These are phyloP conservation scores for Philotrypesis tridentata DNA, from an alignment of 1,140 invertebrate species.

Conservation along the genomic window DNA sequence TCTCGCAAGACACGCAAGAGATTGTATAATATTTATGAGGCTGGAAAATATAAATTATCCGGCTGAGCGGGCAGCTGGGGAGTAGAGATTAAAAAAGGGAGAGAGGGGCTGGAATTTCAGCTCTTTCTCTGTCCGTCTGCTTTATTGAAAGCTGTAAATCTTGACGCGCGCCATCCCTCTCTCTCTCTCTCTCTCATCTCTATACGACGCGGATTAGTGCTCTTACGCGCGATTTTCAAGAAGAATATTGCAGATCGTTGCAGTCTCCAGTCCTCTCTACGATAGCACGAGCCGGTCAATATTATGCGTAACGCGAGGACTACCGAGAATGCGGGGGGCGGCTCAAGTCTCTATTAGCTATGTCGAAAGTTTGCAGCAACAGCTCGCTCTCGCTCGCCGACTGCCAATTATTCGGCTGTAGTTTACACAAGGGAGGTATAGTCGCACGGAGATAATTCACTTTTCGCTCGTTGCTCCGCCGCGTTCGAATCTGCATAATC, in stretches of 20 bases:
- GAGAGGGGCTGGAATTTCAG: background rate
- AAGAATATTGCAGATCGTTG: no score
- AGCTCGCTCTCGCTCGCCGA: background rate
- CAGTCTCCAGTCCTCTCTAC: no score
- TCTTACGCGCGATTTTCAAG: no score
- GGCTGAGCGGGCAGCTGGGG: background rate
- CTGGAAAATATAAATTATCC: background rate
- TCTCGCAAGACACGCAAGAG: no score
- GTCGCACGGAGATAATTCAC: background rate
- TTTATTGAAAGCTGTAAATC: constrained; percentile 44
- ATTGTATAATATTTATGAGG: background rate
- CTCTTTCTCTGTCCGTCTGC: background rate
- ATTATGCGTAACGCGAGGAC: no score
- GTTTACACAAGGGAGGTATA: background rate
- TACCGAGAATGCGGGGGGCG: no score
- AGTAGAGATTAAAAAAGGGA: background rate
- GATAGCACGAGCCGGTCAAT: no score
- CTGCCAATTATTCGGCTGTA: background rate
- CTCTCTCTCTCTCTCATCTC: background rate
- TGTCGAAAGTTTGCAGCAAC: background rate
- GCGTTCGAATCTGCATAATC: background rate
- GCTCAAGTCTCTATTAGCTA: background rate
- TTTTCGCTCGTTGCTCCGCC: background rate
- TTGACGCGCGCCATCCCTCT: background rate
- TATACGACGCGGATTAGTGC: background rate